phyloP scores from a whole-genome alignment of 2,888 invertebrate genomes.

The Tipula unca region DNA sequence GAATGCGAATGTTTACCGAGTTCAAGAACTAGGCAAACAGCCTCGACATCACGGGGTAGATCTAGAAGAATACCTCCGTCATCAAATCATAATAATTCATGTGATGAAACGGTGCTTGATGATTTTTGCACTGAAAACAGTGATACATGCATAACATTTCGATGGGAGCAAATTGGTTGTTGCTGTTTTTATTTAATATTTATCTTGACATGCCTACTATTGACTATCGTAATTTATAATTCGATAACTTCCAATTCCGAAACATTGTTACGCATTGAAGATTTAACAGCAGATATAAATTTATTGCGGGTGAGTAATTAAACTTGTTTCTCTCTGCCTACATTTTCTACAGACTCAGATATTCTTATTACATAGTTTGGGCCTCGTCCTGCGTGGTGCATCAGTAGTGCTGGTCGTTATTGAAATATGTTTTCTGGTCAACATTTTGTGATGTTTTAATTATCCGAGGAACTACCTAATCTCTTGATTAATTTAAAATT shows the following conservation, averaged over 20 bases:
- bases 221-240: neutral
- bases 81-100: neutral
- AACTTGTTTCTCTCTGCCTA: no score
- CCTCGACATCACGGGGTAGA: neutral
- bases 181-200: neutral
- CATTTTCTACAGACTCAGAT: no score
- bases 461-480: no score
- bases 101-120: neutral
- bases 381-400: no score
- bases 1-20: neutral
- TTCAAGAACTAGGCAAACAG: neutral
- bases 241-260: neutral
- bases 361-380: no score
- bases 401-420: no score
- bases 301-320: neutral
- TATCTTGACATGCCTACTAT: neutral
- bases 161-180: neutral
- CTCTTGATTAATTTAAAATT: no score
- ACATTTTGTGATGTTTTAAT: no score
- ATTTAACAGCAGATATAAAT: neutral
- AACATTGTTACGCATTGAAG: neutral
- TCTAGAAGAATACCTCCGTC: neutral
- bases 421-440: no score
- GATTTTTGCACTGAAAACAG: neutral
- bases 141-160: neutral